Evolutionary conservation across 2,797 vertebrate species (phyloP), one percentile per base, ranked within the genome.

Genomic region (Notolabrus celidotus): DNA sequence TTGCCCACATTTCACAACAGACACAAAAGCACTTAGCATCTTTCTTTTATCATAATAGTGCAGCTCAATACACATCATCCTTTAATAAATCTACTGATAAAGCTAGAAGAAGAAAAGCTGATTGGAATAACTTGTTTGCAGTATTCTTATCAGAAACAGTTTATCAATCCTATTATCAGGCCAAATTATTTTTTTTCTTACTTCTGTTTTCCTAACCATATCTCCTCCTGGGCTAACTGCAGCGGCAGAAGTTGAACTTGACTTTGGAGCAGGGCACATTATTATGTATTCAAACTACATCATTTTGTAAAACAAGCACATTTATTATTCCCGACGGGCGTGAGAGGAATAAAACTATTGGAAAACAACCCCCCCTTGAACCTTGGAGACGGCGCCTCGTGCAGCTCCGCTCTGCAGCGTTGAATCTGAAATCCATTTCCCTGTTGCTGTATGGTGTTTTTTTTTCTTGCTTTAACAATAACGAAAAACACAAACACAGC

Each of bases 301-400:
- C 14, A 66, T 84, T 89, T 84, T 71, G 81, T 74, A 78, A 85
- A 89, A 87, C 78, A 88, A 80, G 71, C 67, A 49, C 61, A 86
- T 88, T 84, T 74, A 83, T 74, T 65, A 71, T 80, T 74, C 87
- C 84, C 77, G 70, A 4, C 2, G 53, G 80, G 53, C 3, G 20
- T n/a, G 19, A 59, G 55, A 45, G 69, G 73, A 74, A 60, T 68
- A 62, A 72, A 79, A 39, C 77, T 43, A 78, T 51, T 80, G 69
- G 68, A 75, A 85, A 85, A 82, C 79, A 77, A 70, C 19, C 65
- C 7, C 80, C n/a, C 34, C 23, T 52, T 67, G 61, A 73, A 83
- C 72, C 64, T 50, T 10, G 12, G 67, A 80, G 70, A 72, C 61
- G 2, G 52, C 67, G 55, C 43, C 29, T 50, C 60, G 80, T 4